Base-by-base conservation (phyloP, 2,888 invertebrate genomes). In the Ctena decussata region DNA sequence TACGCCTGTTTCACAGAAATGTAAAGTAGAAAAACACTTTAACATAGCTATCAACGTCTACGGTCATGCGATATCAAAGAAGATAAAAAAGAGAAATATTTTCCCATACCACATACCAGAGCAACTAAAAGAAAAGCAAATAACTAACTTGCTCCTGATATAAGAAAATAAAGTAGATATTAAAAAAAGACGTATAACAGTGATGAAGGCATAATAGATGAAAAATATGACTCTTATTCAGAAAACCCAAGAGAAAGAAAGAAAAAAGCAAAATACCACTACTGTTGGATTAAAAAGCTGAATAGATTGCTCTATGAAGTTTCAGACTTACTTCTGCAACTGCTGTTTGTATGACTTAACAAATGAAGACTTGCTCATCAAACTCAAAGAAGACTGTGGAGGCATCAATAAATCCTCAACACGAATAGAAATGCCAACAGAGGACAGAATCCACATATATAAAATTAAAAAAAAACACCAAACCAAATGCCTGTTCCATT, bases 381-480 rank as follows among this genome's bases (percentile, higher is more conserved):
- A 77, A 82, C 82, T 77, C 73, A 82, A 65, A 74, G 82, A 82
- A 65, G 77, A 82, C 72, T n/a, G n/a, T n/a, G n/a, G n/a, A n/a
- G n/a, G 70, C 18, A 78, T 82, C 21, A 82, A 78, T 53, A 78
- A 78, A 72, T 44, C 32, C 24, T 72, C 77, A 73, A 72, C 39
- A 32, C 0, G 82, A 73, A 65, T 82, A 78, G 73, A 82, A 74
- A 77, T 82, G 74, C 74, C 77, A 39, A n/a, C 75, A n/a, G 53
- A 75, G 27, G 60, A 30, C 32, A 60, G 32, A 80, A 27, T 73
- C 60, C 71, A 81, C 53, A 39, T 76, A 41, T 41, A 41, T n/a
- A n/a, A n/a, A n/a, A n/a, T n/a, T n/a, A n/a, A n/a, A n/a, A n/a
- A n/a, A n/a, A n/a, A n/a, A n/a, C n/a, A n/a, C n/a, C n/a, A n/a